Evolutionary conservation across 1,140 invertebrate genomes (phyloP).

Genomic region (Ridgeia piscesae): DNA sequence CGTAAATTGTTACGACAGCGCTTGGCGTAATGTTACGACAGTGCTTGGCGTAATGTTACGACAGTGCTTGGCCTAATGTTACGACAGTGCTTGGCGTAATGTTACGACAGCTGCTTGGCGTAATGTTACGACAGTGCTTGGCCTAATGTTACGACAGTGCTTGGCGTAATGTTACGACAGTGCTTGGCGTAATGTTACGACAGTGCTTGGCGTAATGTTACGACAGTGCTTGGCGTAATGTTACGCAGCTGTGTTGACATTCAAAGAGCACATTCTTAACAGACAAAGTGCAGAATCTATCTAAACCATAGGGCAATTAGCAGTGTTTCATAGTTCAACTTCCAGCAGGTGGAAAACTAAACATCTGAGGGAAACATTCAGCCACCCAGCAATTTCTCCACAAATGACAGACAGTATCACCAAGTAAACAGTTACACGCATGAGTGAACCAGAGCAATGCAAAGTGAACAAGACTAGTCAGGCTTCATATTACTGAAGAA

Average conservation of each 20-base stretch:
- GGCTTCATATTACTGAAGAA: too few relatives aligned
- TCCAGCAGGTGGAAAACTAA: not conserved
- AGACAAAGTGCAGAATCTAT: not conserved
- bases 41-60: not conserved
- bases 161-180: not conserved
- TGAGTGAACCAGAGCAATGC: not conserved
- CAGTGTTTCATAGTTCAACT: not conserved
- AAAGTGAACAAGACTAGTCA: not conserved
- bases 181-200: not conserved
- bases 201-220: not conserved
- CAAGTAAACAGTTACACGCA: not conserved
- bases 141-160: not conserved
- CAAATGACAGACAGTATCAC: not conserved
- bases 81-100: too few relatives aligned
- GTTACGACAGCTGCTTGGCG: not conserved
- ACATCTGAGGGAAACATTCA: not conserved
- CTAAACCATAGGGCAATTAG: not conserved
- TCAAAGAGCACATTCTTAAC: not conserved
- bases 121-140: not conserved
- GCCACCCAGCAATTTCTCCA: not conserved
- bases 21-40: too few relatives aligned
- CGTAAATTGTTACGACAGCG: not conserved
- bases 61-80: not conserved
- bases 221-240: not conserved
- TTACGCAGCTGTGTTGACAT: not conserved